Conservation (phyloP, 2,113 vertebrate species). For the Seriola dumerili region DNA sequence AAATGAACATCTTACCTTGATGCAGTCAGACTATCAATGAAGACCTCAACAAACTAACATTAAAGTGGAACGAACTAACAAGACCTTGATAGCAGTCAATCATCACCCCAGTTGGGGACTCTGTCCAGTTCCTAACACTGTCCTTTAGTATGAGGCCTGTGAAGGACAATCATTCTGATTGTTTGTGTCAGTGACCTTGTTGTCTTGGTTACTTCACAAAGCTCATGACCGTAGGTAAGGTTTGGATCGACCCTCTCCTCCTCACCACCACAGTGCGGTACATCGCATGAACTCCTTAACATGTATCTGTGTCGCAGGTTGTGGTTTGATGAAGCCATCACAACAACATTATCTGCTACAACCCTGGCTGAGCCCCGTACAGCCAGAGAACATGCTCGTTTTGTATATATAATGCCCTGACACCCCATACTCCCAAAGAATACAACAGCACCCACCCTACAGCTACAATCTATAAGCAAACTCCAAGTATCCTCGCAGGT, state of each 20-base stretch:
- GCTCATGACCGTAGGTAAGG: too few species aligned
- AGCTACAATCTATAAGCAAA: neutral
- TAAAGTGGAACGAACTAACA: too few species aligned
- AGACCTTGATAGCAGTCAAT: neutral
- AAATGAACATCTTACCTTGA: neutral
- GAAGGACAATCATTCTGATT: too few species aligned
- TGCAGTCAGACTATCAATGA: neutral
- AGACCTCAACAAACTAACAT: neutral
- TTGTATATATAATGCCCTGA: neutral
- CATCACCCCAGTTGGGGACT: neutral
- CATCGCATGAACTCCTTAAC: too few species aligned
- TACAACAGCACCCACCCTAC: neutral
- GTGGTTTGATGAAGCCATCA: too few species aligned
- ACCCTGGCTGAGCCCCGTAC: neutral
- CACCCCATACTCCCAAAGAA: neutral
- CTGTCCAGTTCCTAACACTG: too few species aligned
- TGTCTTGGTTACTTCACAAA: too few species aligned
- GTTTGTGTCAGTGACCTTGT: too few species aligned
- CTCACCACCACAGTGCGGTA: too few species aligned
- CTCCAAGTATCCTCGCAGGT: neutral
- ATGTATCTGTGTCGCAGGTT: too few species aligned
- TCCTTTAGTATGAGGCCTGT: too few species aligned
- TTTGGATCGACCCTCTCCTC: too few species aligned
- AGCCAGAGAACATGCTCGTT: neutral
- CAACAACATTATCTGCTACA: neutral